Base-by-base conservation (phyloP, 2,797 vertebrate species). In the Acomys russatus region DNA sequence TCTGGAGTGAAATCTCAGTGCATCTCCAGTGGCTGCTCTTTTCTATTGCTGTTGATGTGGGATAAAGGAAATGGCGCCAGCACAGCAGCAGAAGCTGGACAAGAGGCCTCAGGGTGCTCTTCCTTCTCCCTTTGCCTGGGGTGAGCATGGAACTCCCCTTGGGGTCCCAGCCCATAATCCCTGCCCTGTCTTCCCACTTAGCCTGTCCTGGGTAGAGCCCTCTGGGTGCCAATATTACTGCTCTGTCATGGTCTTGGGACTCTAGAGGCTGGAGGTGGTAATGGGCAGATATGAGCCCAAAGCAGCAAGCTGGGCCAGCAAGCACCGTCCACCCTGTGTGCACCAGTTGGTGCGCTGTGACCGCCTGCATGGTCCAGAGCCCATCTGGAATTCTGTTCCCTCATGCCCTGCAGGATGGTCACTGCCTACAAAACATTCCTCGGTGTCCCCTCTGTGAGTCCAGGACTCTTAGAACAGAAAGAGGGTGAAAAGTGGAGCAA, bases 11-110 rank as follows among this genome's bases (percentile, higher is more conserved):
- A 70, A 64, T 56, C 71, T 54, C 94, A 83, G 73, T 59, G 73
- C 49, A 63, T 68, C 89, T 88, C 49, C 6, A 12, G 94, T 54
- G 7, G 0, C 93, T 63, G 35, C 54, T 82, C 88, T 85, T 61
- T 94, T 68, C 76, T 25, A 23, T 84, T 30, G 66, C 95, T 97
- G 90, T 92, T 96, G n/a, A 3, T 59, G 14, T 51, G 90, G 87
- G 80, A 66, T 87, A 63, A 54, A 92, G 90, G 84, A 78, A 59
- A 71, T 68, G 66, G 85, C 73, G 76, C 83, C 77, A 38, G 85
- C 71, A 84, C 2, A 17, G 88, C 77, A 9, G 25, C 66, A 38
- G 77, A 85, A 28, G 63, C 93, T 64, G 59, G 49, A 9, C 12
- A 22, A 35, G 63, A 38, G 18, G 28, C 30, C 70, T 74, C 88